These are phyloP conservation scores for Ochropleura plecta DNA, from an alignment of 2,888 invertebrate genomes.

Conservation along the genomic window DNA sequence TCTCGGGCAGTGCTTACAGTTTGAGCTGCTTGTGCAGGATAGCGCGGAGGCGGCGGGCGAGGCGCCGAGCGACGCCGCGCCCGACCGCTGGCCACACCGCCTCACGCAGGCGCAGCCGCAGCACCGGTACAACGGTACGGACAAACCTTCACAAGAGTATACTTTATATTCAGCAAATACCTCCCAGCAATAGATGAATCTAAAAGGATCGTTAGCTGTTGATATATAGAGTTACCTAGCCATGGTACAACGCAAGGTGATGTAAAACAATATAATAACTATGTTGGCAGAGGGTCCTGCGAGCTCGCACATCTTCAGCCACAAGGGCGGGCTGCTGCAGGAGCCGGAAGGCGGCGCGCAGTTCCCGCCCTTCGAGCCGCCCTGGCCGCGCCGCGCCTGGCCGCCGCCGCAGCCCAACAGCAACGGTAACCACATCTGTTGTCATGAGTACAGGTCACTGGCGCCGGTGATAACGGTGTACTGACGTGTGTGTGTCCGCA, in stretches of 20 bases:
- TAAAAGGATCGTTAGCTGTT: neutral
- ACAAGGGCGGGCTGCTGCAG: slow-evolving; percentile 92
- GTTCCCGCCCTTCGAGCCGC: slow-evolving; percentile 74
- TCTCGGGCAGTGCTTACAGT: slow-evolving; percentile 11
- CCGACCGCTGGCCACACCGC: slow-evolving; percentile 84
- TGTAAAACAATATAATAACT: neutral
- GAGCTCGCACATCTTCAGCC: slow-evolving; percentile 93
- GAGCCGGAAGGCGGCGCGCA: slow-evolving; percentile 75
- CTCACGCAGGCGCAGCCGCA: slow-evolving; percentile 84
- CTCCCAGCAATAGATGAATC: neutral
- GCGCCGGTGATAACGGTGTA: too few relatives aligned
- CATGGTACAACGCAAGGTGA: neutral
- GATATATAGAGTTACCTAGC: neutral
- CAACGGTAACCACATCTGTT: slow-evolving; percentile 5
- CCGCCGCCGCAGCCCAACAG: slow-evolving; percentile 68
- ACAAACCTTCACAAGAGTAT: neutral
- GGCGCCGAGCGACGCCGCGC: slow-evolving; percentile 50
- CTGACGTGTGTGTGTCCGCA: slow-evolving; percentile 34
- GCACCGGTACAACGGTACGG: slow-evolving; percentile 74
- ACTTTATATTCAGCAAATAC: slow-evolving; percentile 1
- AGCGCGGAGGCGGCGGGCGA: slow-evolving; percentile 52
- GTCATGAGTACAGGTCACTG: too few relatives aligned
- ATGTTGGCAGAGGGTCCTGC: slow-evolving; percentile 58
- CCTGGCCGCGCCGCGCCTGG: slow-evolving; percentile 77
- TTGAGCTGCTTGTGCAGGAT: slow-evolving; percentile 56